phyloP scores from a whole-genome alignment of 1,140 invertebrate species.

The Nymphalis io region DNA sequence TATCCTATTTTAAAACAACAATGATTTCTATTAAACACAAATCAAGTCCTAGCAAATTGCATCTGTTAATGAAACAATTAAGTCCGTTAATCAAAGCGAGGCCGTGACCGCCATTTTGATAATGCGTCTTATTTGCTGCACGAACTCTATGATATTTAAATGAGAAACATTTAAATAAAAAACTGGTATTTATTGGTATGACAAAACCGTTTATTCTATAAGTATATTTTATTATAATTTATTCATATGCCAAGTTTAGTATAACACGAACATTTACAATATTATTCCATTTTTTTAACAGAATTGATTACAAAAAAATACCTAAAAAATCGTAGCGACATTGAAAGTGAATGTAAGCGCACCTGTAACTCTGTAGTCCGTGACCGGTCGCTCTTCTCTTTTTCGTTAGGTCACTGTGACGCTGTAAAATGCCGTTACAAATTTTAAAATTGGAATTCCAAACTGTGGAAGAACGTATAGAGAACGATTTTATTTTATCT shows the following conservation, averaged over 20 bases:
- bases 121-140: slow-evolving; percentile 22
- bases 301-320: slow-evolving; percentile 34
- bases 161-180: slow-evolving; percentile 16
- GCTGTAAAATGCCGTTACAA: slow-evolving; percentile 56
- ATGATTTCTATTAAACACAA: slow-evolving; percentile 7
- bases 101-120: slow-evolving; percentile 32
- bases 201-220: background rate
- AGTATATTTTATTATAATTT: background rate
- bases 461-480: background rate
- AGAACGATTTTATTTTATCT: slow-evolving; percentile 1
- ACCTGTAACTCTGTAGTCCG: slow-evolving; percentile 65
- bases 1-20: background rate
- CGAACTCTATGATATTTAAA: slow-evolving; percentile 20
- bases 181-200: background rate
- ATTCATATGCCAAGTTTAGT: background rate
- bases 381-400: slow-evolving; percentile 61
- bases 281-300: background rate
- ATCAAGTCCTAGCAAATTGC: slow-evolving; percentile 3
- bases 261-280: background rate
- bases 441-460: slow-evolving; percentile 48
- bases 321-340: slow-evolving; percentile 61
- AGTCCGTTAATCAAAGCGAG: slow-evolving; percentile 16
- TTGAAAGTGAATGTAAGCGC: slow-evolving; percentile 71
- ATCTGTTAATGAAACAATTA: slow-evolving; percentile 29
- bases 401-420: slow-evolving; percentile 65